Evolutionary conservation across 1,140 invertebrate genomes (phyloP).

Genomic region (Platorchestia sp.): DNA sequence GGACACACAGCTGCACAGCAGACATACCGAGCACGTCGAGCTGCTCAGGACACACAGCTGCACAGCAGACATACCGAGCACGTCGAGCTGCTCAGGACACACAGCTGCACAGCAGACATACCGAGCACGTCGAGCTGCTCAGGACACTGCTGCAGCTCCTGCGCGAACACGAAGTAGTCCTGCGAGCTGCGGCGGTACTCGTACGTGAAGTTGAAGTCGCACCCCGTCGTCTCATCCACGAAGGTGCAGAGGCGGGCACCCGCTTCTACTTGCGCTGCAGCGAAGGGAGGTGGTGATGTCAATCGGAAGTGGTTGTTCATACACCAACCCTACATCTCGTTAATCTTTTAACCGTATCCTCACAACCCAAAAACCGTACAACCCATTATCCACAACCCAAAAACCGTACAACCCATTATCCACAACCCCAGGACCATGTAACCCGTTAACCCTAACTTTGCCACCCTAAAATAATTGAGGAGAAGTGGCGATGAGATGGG

Average conservation of each 20-base stretch:
- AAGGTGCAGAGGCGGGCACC: slow-evolving; percentile 76
- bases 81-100: background rate
- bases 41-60: background rate
- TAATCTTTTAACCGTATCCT: too few relatives aligned
- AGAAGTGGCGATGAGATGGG: too few relatives aligned
- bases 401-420: too few relatives aligned
- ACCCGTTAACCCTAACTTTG: too few relatives aligned
- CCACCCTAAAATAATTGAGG: too few relatives aligned
- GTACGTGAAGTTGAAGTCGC: slow-evolving; percentile 87
- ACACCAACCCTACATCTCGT: background rate
- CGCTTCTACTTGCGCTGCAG: slow-evolving; percentile 46
- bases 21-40: background rate
- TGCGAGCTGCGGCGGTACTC: slow-evolving; percentile 73
- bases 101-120: slow-evolving; percentile 59
- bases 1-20: background rate
- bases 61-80: background rate
- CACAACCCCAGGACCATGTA: too few relatives aligned
- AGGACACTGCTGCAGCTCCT: slow-evolving; percentile 71
- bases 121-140: slow-evolving; percentile 72
- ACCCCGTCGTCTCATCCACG: slow-evolving; percentile 84
- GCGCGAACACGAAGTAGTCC: slow-evolving; percentile 77
- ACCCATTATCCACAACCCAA: too few relatives aligned
- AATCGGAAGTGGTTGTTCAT: background rate
- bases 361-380: too few relatives aligned
- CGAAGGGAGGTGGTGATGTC: background rate